Evolutionary conservation across 2,888 invertebrate species (phyloP), one percentile per base, ranked within the genome.

Genomic region (Eudemis profundana): DNA sequence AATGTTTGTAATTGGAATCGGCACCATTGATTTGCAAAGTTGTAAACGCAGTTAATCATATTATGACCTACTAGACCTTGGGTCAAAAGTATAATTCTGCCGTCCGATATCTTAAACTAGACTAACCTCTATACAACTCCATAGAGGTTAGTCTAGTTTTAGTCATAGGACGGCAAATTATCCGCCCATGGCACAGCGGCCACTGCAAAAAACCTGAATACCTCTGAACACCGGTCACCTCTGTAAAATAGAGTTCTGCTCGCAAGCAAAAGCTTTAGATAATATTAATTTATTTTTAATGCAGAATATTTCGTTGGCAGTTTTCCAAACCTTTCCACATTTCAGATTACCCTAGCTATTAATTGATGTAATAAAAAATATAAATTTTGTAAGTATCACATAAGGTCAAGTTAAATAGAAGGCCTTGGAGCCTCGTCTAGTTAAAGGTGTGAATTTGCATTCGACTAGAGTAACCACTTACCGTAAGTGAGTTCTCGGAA

Each of bases 401-500:
- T 4, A 38, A 53, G 21, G 23, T 23, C 21, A 36, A 21, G 10
- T 10, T 21, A n/a, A 36, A 19, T 36, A 23, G 38, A 38, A 23
- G 3, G 8, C 15, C 27, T 14, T 40, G 23, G 21, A 51, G 29
- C 10, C 38, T 33, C 19, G 36, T 23, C 29, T 40, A 56, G 12
- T 56, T 19, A 44, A 27, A 42, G 15, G 23, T 15, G 10, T 10
- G 19, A 12, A 14, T 54, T 40, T 40, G 56, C 42, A 12, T 56
- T 56, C 27, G 0, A 17, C 42, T 29, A 44, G 42, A 17, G 42
- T 27, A 56, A 44, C 42, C 42, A 56, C 56, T 56, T 56, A 56
- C 42, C 8, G n/a, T 33, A 44, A 44, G 29, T 56, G 42, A 56
- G 56, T 44, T 56, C 29, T 42, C 3, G 56, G 29, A 29, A 42